Percentiles rank a stretch among this genome's conserved stretches.
Evolutionary conservation across 92 coral and sea anemone species (phyloP).

Genomic region (Muricea muricata): DNA sequence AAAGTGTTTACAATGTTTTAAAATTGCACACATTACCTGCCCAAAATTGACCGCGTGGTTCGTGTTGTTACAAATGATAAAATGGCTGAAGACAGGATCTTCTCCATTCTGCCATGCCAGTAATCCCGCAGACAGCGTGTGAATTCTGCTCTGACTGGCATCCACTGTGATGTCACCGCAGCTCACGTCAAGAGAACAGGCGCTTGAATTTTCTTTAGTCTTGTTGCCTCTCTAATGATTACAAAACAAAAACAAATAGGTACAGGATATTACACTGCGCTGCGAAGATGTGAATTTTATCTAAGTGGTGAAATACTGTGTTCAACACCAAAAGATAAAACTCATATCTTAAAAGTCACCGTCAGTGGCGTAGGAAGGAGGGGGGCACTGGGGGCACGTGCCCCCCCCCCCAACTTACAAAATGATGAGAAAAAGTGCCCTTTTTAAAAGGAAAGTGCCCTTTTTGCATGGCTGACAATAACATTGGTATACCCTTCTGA

Average conservation of each 20-base stretch:
- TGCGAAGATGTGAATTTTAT: too few species aligned
- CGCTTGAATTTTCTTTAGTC: not conserved
- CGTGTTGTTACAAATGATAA: constrained; percentile 91
- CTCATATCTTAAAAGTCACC: too few species aligned
- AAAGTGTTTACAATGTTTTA: not conserved
- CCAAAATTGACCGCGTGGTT: constrained; percentile 82
- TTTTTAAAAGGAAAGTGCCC: too few species aligned
- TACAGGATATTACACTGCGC: too few species aligned
- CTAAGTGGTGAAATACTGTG: too few species aligned
- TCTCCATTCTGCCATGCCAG: constrained; percentile 73
- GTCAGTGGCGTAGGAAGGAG: too few species aligned
- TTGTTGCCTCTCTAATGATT: not conserved
- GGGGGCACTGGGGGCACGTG: too few species aligned
- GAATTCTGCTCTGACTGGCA: constrained; percentile 85
- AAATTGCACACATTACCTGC: constrained; percentile 71
- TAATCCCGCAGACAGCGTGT: constrained; percentile 75
- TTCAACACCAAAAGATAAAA: too few species aligned
- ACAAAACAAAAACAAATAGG: not conserved
- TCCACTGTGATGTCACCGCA: constrained; percentile 69
- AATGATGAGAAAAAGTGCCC: too few species aligned
- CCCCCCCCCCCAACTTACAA: too few species aligned
- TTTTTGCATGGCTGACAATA: too few species aligned
- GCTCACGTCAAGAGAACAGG: constrained; percentile 62
- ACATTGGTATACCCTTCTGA: too few species aligned
- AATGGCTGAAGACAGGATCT: constrained; percentile 70